phyloP scores from a whole-genome alignment of 2,113 vertebrate species.

The Rafetus swinhoei region DNA sequence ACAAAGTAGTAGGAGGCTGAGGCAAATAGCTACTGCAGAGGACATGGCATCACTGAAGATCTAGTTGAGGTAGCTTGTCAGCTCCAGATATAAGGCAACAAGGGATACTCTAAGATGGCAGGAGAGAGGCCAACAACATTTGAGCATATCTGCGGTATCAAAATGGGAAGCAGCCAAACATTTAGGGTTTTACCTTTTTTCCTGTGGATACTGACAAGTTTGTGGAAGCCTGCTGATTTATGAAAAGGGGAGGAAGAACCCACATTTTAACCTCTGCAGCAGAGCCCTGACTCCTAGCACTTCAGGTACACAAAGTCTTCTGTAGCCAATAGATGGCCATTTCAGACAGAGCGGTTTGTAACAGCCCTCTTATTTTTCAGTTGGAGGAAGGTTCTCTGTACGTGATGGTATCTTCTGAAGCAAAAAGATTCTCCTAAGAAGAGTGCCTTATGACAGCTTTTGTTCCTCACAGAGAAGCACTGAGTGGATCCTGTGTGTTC shows the following conservation, averaged over 20 bases:
- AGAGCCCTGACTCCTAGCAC: neutral
- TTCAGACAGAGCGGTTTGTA: neutral
- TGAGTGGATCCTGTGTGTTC: neutral
- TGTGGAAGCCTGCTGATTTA: neutral
- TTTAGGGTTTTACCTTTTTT: neutral
- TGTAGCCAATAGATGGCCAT: neutral
- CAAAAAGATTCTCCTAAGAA: neutral
- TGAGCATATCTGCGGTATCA: neutral
- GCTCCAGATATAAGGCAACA: neutral
- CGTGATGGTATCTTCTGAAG: neutral
- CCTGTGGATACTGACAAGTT: neutral
- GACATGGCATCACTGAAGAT: neutral
- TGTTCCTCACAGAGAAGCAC: neutral
- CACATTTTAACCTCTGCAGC: neutral
- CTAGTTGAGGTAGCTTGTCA: neutral
- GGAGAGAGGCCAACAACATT: neutral
- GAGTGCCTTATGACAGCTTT: neutral
- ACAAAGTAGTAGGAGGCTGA: neutral
- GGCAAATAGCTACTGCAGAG: neutral
- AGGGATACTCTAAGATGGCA: neutral
- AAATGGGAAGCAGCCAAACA: neutral
- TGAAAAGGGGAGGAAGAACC: neutral
- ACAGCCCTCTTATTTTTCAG: neutral
- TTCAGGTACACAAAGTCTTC: no score
- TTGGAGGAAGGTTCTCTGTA: neutral